These are phyloP conservation scores for Drosophila carrolli DNA, from an alignment of 1,140 invertebrate genomes.

Conservation along the genomic window DNA sequence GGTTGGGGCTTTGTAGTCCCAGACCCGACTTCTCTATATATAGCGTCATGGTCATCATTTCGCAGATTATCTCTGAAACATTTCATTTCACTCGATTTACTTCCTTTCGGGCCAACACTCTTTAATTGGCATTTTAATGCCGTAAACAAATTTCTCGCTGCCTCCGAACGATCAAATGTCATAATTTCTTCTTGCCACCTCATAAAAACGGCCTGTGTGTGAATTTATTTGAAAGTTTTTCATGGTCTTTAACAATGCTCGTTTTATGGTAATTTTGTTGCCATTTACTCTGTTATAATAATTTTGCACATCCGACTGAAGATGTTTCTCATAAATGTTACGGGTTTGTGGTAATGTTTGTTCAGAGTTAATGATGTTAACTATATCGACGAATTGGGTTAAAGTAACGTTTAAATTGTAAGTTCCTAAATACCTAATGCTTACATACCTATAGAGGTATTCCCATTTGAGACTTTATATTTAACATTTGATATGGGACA, in stretches of 20 bases:
- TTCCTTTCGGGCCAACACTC: conserved; percentile 30
- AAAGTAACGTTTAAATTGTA: no score
- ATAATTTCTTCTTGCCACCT: conserved; percentile 58
- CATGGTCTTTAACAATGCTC: conserved; percentile 35
- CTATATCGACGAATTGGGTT: no score
- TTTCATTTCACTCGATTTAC: conserved; percentile 50
- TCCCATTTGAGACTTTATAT: no score
- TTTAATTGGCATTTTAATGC: conserved; percentile 71
- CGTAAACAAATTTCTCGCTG: conserved; percentile 69
- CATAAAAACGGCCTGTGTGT: conserved; percentile 16
- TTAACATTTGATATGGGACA: no score
- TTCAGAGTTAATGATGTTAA: neutral
- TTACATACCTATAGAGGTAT: no score
- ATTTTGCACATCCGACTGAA: conserved; percentile 32
- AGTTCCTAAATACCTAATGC: no score
- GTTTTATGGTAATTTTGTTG: conserved; percentile 23
- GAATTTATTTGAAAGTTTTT: conserved; percentile 46
- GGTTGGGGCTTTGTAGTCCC: conserved; percentile 2
- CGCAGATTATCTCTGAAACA: conserved; percentile 69
- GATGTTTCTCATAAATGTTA: conserved; percentile 4
- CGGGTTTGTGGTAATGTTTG: neutral
- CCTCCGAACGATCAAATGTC: conserved; percentile 66
- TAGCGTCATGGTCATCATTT: conserved; percentile 75
- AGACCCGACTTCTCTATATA: conserved; percentile 43
- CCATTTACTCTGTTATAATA: conserved; percentile 23